These are phyloP conservation scores for Suncus etruscus DNA, from an alignment of 2,113 vertebrate genomes.

Conservation along the genomic window DNA sequence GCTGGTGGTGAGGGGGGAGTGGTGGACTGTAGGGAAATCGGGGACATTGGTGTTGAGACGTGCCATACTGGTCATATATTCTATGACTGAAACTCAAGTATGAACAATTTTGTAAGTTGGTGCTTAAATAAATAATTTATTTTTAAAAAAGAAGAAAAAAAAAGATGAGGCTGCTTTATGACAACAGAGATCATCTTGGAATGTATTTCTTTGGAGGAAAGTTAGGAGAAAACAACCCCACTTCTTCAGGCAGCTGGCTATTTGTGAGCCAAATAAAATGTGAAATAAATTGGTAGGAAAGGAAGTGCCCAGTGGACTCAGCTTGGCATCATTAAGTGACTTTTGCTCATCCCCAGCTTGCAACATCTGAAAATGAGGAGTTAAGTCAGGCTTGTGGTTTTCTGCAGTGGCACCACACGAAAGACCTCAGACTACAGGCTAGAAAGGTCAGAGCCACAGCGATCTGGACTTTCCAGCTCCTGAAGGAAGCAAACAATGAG, in stretches of 20 bases:
- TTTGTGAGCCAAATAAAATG: neutral
- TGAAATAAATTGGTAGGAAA: neutral
- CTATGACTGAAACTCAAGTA: no score
- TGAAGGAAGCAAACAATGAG: neutral
- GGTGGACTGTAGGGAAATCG: no score
- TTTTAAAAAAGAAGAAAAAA: no score
- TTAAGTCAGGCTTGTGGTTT: neutral
- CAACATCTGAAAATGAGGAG: neutral
- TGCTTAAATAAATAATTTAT: no score
- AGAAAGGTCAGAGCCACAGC: neutral
- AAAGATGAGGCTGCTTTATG: neutral
- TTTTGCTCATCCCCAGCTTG: neutral
- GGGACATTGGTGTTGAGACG: no score
- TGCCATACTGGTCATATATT: no score
- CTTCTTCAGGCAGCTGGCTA: neutral
- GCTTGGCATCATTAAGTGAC: neutral
- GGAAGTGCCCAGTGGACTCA: neutral
- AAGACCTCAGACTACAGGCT: neutral
- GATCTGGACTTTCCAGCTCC: neutral
- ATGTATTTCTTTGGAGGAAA: neutral
- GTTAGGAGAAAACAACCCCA: neutral
- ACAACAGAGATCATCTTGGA: neutral
- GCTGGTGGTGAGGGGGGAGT: no score
- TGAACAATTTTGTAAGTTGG: no score
- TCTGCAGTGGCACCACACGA: accelerated